Base-by-base conservation (phyloP, 2,888 invertebrate species). In the Chorisops tibialis region DNA sequence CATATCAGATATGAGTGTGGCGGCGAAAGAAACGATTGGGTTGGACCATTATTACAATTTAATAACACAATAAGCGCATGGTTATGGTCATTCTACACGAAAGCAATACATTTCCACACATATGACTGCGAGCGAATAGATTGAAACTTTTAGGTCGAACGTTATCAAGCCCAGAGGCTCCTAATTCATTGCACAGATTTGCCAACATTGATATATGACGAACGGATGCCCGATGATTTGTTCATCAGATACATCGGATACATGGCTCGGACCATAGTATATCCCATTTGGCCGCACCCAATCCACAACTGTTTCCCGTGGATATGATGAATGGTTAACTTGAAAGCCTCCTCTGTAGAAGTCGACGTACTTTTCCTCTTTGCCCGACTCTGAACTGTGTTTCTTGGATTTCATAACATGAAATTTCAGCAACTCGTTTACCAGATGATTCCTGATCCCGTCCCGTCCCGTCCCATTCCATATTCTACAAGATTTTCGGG, bases 121-220 rank as follows among this genome's bases (percentile, higher is more conserved):
- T 30, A 56, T 56, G 43, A 56, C 43, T 2, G 30, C 16, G 35
- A 14, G 14, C 4, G 22, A 19, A 24, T 37, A 60, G 50, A 50
- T 50, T 16, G 50, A 50, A 16, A 50, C 35, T 50, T 30, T 50
- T 50, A 19, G 56, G 30, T 35, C 56, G 45, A 30, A 56, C 45
- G 45, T 43, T 43, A 43, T 56, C 56, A 30, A 43, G 45, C 11
- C 43, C 30, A 45, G 16, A 56, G 30, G 43, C 56, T 52, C 43
- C 62, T 64, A 62, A 64, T 64, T 64, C 59, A 62, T 59, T 64
- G 61, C 61, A 52, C 64, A 62, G 59, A 64, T 64, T 64, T 64
- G 59, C 64, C 52, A 62, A 12, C 59, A 43, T 52, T 64, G 64
- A 64, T 64, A 64, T 64, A 64, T 58, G 64, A 59, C 54, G 30